Conservation (phyloP, 2,888 invertebrate genomes). For the Leptinotarsa peninsularis region DNA sequence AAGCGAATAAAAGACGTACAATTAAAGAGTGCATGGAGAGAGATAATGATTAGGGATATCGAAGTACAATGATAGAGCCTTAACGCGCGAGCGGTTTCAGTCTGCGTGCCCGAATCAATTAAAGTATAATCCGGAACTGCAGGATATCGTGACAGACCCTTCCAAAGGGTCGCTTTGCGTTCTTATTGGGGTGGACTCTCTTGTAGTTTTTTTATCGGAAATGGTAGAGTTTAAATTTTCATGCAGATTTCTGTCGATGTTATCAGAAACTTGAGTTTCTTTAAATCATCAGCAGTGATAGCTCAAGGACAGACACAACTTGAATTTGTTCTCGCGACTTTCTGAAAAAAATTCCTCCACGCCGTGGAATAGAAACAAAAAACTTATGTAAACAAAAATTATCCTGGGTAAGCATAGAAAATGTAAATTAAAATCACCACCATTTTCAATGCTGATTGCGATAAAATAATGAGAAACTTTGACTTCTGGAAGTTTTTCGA, state of each 20-base stretch:
- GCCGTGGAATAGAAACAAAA: too few relatives aligned
- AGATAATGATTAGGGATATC: slow-evolving; percentile 67
- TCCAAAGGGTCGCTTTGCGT: slow-evolving; percentile 36
- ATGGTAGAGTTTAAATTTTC: slow-evolving; percentile 17
- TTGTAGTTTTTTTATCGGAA: slow-evolving; percentile 35
- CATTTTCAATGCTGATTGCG: too few relatives aligned
- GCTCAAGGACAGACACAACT: too few relatives aligned
- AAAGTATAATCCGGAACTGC: slow-evolving; percentile 73
- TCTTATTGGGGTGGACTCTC: slow-evolving; percentile 42
- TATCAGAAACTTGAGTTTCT: too few relatives aligned
- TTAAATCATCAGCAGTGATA: too few relatives aligned
- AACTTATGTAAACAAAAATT: too few relatives aligned
- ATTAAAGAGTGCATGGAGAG: slow-evolving; percentile 63
- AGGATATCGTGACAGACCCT: slow-evolving; percentile 61
- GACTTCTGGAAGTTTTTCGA: too few relatives aligned
- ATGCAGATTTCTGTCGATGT: neutral
- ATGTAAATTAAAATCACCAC: too few relatives aligned
- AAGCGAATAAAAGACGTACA: slow-evolving; percentile 62
- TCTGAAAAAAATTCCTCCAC: too few relatives aligned
- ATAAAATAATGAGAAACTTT: too few relatives aligned
- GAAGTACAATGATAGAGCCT: slow-evolving; percentile 64
- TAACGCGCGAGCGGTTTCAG: slow-evolving; percentile 65
- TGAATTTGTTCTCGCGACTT: too few relatives aligned
- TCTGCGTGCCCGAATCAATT: slow-evolving; percentile 71
- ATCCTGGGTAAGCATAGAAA: too few relatives aligned